Conservation (phyloP, 2,797 vertebrate species). For the Periparus ater region DNA sequence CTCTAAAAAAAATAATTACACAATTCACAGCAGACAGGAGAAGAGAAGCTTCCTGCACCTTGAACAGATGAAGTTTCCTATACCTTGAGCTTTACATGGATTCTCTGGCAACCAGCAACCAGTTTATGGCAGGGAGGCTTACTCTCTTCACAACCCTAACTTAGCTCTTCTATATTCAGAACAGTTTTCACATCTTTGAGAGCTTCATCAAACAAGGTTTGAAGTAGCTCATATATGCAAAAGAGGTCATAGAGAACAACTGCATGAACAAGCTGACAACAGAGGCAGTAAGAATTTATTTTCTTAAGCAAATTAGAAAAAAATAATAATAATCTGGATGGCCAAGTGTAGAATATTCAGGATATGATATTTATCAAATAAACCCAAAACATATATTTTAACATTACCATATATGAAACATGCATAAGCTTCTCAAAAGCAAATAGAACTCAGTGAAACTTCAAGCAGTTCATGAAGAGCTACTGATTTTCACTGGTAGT, state of each 20-base stretch:
- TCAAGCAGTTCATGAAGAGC: background rate
- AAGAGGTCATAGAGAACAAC: background rate
- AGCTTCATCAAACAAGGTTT: background rate
- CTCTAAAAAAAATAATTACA: background rate
- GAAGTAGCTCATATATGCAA: background rate
- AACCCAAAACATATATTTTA: background rate
- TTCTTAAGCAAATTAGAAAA: background rate
- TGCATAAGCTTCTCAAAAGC: background rate
- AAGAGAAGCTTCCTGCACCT: background rate
- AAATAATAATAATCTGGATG: background rate
- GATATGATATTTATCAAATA: background rate
- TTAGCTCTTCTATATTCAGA: background rate
- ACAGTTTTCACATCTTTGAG: background rate
- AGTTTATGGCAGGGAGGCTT: background rate
- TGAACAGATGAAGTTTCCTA: background rate
- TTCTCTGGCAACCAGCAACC: background rate
- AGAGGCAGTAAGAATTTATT: background rate
- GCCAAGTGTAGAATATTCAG: background rate
- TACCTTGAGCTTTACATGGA: background rate
- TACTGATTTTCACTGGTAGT: background rate
- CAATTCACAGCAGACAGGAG: background rate
- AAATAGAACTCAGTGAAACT: background rate
- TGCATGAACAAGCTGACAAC: background rate
- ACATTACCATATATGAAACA: background rate
- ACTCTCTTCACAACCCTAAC: background rate